Percentiles rank a stretch among this genome's conserved stretches.
Evolutionary conservation across 2,888 invertebrate species (phyloP).

Genomic region (Troides helena): DNA sequence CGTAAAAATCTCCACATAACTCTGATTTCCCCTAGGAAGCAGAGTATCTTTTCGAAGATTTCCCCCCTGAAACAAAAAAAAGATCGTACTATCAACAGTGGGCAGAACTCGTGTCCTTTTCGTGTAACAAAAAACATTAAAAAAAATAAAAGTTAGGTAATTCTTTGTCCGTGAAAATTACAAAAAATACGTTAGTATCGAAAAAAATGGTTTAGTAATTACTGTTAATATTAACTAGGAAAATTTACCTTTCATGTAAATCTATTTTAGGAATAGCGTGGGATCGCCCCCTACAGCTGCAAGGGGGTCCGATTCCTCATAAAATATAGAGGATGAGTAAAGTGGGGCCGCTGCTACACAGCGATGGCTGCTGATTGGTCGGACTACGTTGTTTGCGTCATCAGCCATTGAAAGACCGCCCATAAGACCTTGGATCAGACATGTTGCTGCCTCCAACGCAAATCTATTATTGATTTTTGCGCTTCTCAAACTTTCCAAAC

Average conservation of each 20-base stretch:
- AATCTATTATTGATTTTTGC: constrained; percentile 11
- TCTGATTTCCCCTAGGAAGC: too few relatives aligned
- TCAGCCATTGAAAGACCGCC: constrained; percentile 6
- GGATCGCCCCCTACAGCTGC: background rate
- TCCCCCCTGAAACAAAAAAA: too few relatives aligned
- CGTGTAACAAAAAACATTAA: too few relatives aligned
- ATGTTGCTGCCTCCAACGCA: background rate
- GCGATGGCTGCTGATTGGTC: constrained; percentile 13
- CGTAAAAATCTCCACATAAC: too few relatives aligned
- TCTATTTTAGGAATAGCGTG: constrained; percentile 2
- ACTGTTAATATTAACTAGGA: background rate
- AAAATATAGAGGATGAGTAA: constrained; percentile 7
- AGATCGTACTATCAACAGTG: too few relatives aligned
- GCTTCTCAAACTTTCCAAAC: background rate
- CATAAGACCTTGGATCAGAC: constrained; percentile 11
- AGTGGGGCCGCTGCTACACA: background rate
- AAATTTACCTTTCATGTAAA: background rate
- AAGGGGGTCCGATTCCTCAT: background rate
- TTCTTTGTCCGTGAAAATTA: background rate
- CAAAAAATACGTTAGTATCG: background rate
- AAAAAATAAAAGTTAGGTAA: background rate
- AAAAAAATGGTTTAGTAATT: background rate
- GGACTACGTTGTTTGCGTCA: background rate
- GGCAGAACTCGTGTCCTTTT: too few relatives aligned
- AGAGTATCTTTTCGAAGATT: too few relatives aligned